These are phyloP conservation scores for Sander lucioperca DNA, from an alignment of 2,113 vertebrate genomes.

Conservation along the genomic window DNA sequence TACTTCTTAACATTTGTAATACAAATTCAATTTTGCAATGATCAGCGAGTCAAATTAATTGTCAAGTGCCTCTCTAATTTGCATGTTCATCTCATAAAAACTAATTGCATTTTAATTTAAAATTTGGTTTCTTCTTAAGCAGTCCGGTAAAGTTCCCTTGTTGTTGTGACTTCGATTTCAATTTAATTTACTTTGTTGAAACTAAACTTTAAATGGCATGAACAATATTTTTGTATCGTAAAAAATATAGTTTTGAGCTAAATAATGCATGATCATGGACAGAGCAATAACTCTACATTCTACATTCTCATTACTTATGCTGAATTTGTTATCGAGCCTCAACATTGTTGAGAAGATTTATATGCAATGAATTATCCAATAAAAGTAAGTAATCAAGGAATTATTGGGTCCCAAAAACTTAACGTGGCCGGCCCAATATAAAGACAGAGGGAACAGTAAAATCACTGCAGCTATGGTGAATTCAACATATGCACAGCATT, in stretches of 20 bases:
- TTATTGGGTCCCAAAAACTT: background rate
- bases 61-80: background rate
- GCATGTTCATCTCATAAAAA: background rate
- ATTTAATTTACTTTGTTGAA: conserved; percentile 1
- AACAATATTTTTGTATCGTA: background rate
- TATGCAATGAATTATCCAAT: background rate
- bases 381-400: conserved; percentile 4
- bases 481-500: background rate
- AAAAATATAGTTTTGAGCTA: background rate
- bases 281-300: background rate
- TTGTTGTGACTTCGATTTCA: conserved; percentile 8
- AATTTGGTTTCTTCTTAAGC: conserved; percentile 15
- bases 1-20: background rate
- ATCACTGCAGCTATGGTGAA: background rate
- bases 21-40: background rate
- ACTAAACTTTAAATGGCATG: background rate
- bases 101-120: conserved; percentile 63
- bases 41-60: background rate
- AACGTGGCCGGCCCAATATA: background rate
- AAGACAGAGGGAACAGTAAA: background rate
- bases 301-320: conserved; percentile 1
- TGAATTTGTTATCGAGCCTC: background rate
- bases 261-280: background rate
- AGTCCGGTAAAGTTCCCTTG: background rate
- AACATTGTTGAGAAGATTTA: background rate